Evolutionary conservation across 2,888 invertebrate genomes (phyloP), one percentile per base, ranked within the genome.

Genomic region (Drosophila testacea): DNA sequence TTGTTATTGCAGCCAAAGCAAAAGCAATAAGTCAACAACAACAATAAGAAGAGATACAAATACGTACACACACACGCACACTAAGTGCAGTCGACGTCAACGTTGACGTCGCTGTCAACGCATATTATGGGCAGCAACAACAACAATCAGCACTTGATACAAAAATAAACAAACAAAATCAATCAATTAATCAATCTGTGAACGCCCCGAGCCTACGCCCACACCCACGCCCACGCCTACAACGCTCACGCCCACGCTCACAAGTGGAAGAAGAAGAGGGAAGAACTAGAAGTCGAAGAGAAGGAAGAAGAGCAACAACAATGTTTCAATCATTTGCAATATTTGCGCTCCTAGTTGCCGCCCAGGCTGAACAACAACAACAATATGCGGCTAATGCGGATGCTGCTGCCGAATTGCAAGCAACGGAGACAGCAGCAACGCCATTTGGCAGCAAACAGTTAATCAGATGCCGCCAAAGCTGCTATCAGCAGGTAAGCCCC

Each of bases 391-490:
- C 73, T 27, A 42, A 59, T 52, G n/a, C 77, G 16, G 59, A 70
- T 59, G 65, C 70, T 52, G 77, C 62, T 34, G 69, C 73, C 54
- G 75, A 75, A 36, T 47, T 63, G 63, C 69, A 51, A 56, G 54
- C 52, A 28, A 62, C 44, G 41, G 54, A 67, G 13, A 54, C 78
- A 38, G 54, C 67, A 32, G 60, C 75, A 42, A 67, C 73, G 44
- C 66, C 73, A 63, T 73, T 91, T 48, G 86, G 83, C 72, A 88
- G 90, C 66, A 92, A 91, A 76, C 91, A 92, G 87, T 86, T 92
- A 69, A 91, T 82, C 82, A 91, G 91, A 88, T 92, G 92, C 86
- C 91, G 91, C 78, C 92, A 92, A 90, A 92, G 90, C 78, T 92
- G 92, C 86, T 91, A 92, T 89, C 91, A 91, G 83, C 92, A 91